These are phyloP conservation scores for Sclerodermus sp. DNA, from an alignment of 2,888 invertebrate genomes.

Conservation along the genomic window DNA sequence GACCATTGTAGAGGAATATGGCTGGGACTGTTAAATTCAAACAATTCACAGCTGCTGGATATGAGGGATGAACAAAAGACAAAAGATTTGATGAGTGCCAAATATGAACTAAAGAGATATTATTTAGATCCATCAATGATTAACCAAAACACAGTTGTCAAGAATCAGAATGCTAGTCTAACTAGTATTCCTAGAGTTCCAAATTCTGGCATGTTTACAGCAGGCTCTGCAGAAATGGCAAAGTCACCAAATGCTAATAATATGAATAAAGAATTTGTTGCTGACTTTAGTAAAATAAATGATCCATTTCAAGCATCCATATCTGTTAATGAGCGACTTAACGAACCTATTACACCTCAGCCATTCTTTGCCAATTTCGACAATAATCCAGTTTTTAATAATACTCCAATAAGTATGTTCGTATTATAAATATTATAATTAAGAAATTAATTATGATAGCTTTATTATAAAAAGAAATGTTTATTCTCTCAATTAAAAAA, in stretches of 20 bases:
- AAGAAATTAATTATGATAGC: too few species aligned
- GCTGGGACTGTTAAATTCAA: constrained; percentile 85
- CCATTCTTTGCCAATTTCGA: constrained; percentile 73
- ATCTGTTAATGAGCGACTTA: constrained; percentile 31
- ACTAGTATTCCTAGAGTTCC: constrained; percentile 46
- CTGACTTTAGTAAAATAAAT: constrained; percentile 54
- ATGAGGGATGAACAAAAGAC: constrained; percentile 87
- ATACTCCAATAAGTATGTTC: constrained; percentile 42
- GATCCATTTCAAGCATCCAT: constrained; percentile 43
- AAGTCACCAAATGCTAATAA: constrained; percentile 28
- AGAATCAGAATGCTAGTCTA: constrained; percentile 26
- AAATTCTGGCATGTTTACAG: constrained; percentile 35
- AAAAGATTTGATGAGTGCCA: constrained; percentile 90
- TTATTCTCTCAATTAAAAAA: too few species aligned
- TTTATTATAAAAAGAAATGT: too few species aligned
- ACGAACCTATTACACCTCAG: constrained; percentile 45
- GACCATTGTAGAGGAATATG: constrained; percentile 91
- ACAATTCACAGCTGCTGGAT: constrained; percentile 55
- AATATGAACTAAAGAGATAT: constrained; percentile 90
- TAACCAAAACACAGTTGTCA: constrained; percentile 36
- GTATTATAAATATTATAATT: too few species aligned
- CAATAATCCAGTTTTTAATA: constrained; percentile 70
- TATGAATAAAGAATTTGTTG: constrained; percentile 51
- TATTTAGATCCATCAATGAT: constrained; percentile 53
- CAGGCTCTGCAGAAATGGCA: constrained; percentile 27